These are phyloP conservation scores for Teinopalpus imperialis DNA, from an alignment of 2,888 invertebrate genomes.

Conservation along the genomic window DNA sequence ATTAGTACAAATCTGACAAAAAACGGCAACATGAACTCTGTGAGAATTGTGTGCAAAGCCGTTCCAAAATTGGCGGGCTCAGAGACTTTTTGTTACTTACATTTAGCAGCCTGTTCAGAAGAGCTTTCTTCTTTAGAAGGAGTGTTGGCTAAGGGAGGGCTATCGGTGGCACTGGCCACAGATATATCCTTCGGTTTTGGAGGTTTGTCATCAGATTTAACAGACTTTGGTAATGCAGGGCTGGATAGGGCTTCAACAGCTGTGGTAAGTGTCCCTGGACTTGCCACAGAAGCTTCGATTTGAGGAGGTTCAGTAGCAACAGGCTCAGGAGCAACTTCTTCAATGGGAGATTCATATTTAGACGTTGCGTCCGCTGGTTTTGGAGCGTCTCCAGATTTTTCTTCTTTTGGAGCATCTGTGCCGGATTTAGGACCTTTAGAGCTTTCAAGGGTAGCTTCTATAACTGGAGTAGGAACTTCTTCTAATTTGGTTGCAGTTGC, in stretches of 20 bases:
- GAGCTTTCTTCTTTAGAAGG: slow-evolving; percentile 65
- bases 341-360: slow-evolving; percentile 21
- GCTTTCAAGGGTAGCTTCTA: slow-evolving; percentile 32
- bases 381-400: slow-evolving; percentile 19
- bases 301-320: slow-evolving; percentile 12
- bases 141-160: slow-evolving; percentile 68
- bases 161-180: slow-evolving; percentile 45
- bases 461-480: slow-evolving; percentile 29
- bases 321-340: neutral
- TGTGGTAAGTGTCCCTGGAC: slow-evolving; percentile 27
- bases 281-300: slow-evolving; percentile 10
- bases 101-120: slow-evolving; percentile 60
- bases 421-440: slow-evolving; percentile 25
- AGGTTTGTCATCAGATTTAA: slow-evolving; percentile 28
- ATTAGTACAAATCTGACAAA: slow-evolving; percentile 63
- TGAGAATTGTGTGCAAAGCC: slow-evolving; percentile 75
- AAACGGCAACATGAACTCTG: slow-evolving; percentile 76
- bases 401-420: no score
- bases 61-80: slow-evolving; percentile 38
- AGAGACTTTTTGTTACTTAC: slow-evolving; percentile 54
- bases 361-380: slow-evolving; percentile 12
- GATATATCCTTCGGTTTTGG: slow-evolving; percentile 24
- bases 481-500: slow-evolving; percentile 10
- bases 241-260: slow-evolving; percentile 26
- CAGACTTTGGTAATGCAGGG: slow-evolving; percentile 26